phyloP scores from a whole-genome alignment of 2,113 vertebrate genomes.

The Syngnathus scovelli region DNA sequence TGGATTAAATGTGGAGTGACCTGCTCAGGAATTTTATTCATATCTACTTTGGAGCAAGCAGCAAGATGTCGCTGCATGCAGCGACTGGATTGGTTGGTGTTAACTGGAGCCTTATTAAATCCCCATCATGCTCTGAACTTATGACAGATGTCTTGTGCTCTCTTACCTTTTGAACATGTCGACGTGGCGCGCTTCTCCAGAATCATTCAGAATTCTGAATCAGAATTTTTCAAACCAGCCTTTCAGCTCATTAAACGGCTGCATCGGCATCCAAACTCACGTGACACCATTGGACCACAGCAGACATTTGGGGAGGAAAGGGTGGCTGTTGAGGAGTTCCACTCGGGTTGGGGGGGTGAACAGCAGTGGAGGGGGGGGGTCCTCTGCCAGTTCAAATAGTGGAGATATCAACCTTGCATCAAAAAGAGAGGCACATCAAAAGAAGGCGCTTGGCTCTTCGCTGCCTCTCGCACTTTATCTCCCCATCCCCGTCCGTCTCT shows the following conservation, averaged over 20 bases:
- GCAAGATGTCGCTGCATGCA: background rate
- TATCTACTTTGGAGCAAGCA: background rate
- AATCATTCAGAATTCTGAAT: too few species aligned
- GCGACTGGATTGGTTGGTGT: slow-evolving; percentile 9
- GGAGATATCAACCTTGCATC: slow-evolving; percentile 62
- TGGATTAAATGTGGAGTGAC: background rate
- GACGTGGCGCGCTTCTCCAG: background rate
- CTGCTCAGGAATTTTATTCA: background rate
- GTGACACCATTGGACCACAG: slow-evolving; percentile 27
- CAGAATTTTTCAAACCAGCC: slow-evolving; percentile 28
- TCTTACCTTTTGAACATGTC: slow-evolving; percentile 27
- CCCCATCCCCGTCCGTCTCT: slow-evolving; percentile 39
- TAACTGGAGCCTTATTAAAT: slow-evolving; percentile 45
- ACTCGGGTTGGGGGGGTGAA: slow-evolving; percentile 4
- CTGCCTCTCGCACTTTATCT: slow-evolving; percentile 47
- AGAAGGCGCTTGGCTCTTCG: slow-evolving; percentile 39
- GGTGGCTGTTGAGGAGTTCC: slow-evolving; percentile 7
- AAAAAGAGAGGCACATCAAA: slow-evolving; percentile 63
- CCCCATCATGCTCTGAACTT: slow-evolving; percentile 35
- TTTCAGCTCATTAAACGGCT: slow-evolving; percentile 46
- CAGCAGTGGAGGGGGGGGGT: slow-evolving; percentile 28
- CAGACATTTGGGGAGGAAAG: slow-evolving; percentile 28
- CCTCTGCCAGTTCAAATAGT: slow-evolving; percentile 46
- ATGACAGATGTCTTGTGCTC: slow-evolving; percentile 32
- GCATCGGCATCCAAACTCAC: slow-evolving; percentile 20